A percentile compares a stretch with the other conserved stretches of the same genome.
These are phyloP conservation scores for Euschistus heros DNA, from an alignment of 1,140 invertebrate genomes.

Conservation along the genomic window DNA sequence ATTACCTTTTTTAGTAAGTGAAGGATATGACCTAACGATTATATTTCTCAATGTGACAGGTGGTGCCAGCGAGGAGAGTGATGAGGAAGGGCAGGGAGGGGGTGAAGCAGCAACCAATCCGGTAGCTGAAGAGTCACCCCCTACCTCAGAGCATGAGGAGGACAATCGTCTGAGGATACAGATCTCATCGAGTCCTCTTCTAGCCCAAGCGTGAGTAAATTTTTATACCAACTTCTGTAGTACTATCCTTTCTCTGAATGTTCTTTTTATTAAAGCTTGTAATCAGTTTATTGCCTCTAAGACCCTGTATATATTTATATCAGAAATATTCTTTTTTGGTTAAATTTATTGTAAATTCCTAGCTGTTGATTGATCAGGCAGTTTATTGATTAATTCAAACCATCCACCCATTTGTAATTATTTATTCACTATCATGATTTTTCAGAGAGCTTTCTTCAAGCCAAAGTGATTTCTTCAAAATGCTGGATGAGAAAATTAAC, in stretches of 20 bases:
- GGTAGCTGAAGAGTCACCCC: constrained; percentile 5
- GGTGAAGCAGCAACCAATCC: not conserved
- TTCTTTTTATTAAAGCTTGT: constrained; percentile 14
- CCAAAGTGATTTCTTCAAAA: constrained; percentile 80
- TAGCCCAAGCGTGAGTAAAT: constrained; percentile 61
- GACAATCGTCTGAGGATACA: not conserved
- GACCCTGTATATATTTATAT: no score
- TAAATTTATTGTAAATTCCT: no score
- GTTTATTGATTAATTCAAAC: no score
- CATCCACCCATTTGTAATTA: no score
- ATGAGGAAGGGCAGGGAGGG: constrained; percentile 8
- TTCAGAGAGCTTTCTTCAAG: constrained; percentile 73
- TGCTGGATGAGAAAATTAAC: constrained; percentile 83
- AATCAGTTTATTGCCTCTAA: no score
- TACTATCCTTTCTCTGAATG: not conserved
- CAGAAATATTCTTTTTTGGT: no score
- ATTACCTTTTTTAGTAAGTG: no score
- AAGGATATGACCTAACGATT: no score
- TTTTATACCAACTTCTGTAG: not conserved
- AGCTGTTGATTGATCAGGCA: no score
- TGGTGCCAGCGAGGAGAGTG: constrained; percentile 1
- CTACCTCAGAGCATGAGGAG: not conserved
- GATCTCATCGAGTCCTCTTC: constrained; percentile 38
- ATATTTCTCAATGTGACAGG: not conserved
- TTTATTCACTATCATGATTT: constrained; percentile 33